These are phyloP conservation scores for Hyperopisus bebe DNA, from an alignment of 2,113 vertebrate genomes.

Conservation along the genomic window DNA sequence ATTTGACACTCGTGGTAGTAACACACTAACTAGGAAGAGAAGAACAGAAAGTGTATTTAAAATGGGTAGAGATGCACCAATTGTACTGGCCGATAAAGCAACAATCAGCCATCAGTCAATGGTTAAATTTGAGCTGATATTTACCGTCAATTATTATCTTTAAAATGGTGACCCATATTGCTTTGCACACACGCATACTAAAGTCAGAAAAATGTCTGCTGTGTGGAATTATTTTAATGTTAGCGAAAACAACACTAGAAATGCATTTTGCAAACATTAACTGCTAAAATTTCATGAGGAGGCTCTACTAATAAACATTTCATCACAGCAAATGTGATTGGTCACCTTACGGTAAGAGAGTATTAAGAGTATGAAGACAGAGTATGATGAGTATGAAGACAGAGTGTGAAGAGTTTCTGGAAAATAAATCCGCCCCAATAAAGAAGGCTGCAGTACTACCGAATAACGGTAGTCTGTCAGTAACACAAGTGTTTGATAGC, in stretches of 20 bases:
- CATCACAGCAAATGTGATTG: neutral
- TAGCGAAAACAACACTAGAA: neutral
- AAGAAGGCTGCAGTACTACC: neutral
- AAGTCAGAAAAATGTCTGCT: neutral
- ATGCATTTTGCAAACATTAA: neutral
- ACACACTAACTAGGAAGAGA: neutral
- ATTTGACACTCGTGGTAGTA: neutral
- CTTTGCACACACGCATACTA: neutral
- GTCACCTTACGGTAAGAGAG: neutral
- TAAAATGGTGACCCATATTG: neutral
- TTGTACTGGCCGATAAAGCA: neutral
- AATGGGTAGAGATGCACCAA: neutral
- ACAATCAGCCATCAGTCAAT: neutral
- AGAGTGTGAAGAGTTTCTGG: neutral
- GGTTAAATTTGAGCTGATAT: neutral
- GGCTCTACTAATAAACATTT: neutral
- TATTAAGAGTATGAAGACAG: neutral
- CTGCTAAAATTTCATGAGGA: neutral
- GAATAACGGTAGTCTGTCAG: neutral
- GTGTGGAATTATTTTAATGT: neutral
- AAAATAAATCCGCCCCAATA: neutral
- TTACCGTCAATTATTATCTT: neutral
- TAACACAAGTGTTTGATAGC: neutral
- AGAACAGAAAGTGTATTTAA: neutral
- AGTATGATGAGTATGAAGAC: no score